Conservation (phyloP, 1,140 invertebrate genomes). For the Diachasma alloeum region DNA sequence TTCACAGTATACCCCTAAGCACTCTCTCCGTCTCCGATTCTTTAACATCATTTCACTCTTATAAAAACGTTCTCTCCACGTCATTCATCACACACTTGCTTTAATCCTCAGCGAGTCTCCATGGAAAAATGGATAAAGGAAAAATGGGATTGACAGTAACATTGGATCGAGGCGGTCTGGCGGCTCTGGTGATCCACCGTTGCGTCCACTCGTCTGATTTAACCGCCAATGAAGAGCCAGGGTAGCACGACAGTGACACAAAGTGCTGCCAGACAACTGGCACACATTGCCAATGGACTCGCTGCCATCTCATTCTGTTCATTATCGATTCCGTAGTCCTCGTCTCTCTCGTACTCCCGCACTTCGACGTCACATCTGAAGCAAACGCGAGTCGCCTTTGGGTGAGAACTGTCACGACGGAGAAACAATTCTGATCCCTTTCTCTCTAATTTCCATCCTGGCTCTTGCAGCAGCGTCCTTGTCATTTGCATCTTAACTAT, state of each 20-base stretch:
- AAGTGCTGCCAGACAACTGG: slow-evolving; percentile 59
- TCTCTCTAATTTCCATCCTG: slow-evolving; percentile 64
- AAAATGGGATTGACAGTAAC: background rate
- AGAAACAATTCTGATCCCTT: slow-evolving; percentile 61
- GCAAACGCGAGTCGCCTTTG: slow-evolving; percentile 55
- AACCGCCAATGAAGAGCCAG: slow-evolving; percentile 61
- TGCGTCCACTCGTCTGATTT: slow-evolving; percentile 18
- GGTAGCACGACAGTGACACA: slow-evolving; percentile 61
- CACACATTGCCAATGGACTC: slow-evolving; percentile 61
- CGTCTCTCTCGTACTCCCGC: slow-evolving; percentile 60
- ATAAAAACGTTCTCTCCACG: background rate
- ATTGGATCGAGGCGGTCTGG: background rate
- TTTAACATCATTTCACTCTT: background rate
- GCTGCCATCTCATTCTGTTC: slow-evolving; percentile 47
- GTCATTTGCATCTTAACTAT: slow-evolving; percentile 44
- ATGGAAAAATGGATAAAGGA: background rate
- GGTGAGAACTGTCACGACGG: slow-evolving; percentile 54
- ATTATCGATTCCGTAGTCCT: slow-evolving; percentile 50
- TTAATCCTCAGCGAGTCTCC: background rate
- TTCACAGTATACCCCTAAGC: background rate
- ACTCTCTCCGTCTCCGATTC: background rate
- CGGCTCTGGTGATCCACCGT: background rate
- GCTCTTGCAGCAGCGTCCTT: slow-evolving; percentile 56
- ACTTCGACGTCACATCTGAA: slow-evolving; percentile 66
- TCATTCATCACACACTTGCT: background rate